A percentile compares a stretch with the other conserved stretches of the same genome.
phyloP scores from a whole-genome alignment of 2,113 vertebrate species.

The Leptobrachium ailaonicum region DNA sequence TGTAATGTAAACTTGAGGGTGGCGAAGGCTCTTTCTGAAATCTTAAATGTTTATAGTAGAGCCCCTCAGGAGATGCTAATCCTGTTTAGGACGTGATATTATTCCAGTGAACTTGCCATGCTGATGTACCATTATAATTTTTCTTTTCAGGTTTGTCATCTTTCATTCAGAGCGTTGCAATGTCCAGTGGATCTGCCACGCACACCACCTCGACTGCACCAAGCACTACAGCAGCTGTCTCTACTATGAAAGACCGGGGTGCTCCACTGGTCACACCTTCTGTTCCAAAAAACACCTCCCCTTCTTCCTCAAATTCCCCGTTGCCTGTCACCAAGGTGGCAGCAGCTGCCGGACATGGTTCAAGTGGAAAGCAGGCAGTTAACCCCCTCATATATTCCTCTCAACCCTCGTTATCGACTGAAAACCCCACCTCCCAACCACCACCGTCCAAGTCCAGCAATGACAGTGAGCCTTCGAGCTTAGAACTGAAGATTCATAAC shows the following conservation, averaged over 20 bases:
- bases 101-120: too few relatives aligned
- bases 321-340: conserved; percentile 70
- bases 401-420: conserved; percentile 62
- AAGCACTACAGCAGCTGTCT: conserved; percentile 53
- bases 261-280: conserved; percentile 60
- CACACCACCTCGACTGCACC: conserved; percentile 66
- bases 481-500: conserved; percentile 97
- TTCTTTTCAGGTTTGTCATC: conserved; percentile 83
- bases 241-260: conserved; percentile 63
- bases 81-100: too few relatives aligned
- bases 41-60: too few relatives aligned
- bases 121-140: too few relatives aligned
- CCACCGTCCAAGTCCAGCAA: conserved; percentile 68
- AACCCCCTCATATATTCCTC: conserved; percentile 66
- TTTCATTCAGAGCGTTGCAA: conserved; percentile 86
- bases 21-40: too few relatives aligned
- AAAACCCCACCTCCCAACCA: conserved; percentile 65
- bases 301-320: conserved; percentile 72
- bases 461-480: conserved; percentile 76
- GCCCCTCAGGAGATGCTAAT: too few relatives aligned
- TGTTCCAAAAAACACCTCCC: conserved; percentile 65
- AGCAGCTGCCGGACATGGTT: conserved; percentile 58
- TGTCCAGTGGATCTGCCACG: conserved; percentile 55
- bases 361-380: conserved; percentile 66
- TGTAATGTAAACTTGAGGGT: too few relatives aligned